These are phyloP conservation scores for Halichoeres trimaculatus DNA, from an alignment of 2,113 vertebrate genomes.

Conservation along the genomic window DNA sequence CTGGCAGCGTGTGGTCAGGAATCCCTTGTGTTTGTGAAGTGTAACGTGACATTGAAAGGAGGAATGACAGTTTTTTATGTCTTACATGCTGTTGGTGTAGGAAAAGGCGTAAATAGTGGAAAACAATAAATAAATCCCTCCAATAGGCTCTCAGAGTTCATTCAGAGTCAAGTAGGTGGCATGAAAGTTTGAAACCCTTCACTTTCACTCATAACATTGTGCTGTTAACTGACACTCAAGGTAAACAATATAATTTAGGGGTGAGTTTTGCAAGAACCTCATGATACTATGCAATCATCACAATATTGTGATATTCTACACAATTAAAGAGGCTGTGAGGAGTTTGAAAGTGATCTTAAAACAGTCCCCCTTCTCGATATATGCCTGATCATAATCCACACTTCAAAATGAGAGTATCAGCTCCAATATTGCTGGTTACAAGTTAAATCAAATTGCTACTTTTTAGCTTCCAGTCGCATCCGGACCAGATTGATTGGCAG, in stretches of 20 bases:
- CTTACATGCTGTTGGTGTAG: slow-evolving; percentile 26
- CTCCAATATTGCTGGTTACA: no score
- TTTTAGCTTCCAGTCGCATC: no score
- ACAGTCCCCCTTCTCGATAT: no score
- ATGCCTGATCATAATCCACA: no score
- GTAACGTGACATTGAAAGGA: slow-evolving; percentile 70
- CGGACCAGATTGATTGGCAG: no score
- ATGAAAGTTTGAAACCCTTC: neutral
- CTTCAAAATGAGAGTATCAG: no score
- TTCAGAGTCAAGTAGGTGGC: neutral
- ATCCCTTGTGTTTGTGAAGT: slow-evolving; percentile 65
- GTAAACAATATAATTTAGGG: neutral
- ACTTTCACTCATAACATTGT: neutral
- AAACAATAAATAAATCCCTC: slow-evolving; percentile 15
- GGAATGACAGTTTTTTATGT: slow-evolving; percentile 29
- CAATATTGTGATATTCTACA: no score
- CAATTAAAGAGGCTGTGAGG: no score
- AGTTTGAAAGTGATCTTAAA: no score
- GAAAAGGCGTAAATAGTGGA: slow-evolving; percentile 8
- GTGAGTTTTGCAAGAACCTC: no score
- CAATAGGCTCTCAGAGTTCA: neutral
- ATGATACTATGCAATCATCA: no score
- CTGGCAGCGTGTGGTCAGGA: slow-evolving; percentile 56
- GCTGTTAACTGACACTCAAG: neutral
- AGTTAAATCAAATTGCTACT: no score